Evolutionary conservation across 1,140 invertebrate genomes (phyloP).

Genomic region (Aphelinus atriplicis): DNA sequence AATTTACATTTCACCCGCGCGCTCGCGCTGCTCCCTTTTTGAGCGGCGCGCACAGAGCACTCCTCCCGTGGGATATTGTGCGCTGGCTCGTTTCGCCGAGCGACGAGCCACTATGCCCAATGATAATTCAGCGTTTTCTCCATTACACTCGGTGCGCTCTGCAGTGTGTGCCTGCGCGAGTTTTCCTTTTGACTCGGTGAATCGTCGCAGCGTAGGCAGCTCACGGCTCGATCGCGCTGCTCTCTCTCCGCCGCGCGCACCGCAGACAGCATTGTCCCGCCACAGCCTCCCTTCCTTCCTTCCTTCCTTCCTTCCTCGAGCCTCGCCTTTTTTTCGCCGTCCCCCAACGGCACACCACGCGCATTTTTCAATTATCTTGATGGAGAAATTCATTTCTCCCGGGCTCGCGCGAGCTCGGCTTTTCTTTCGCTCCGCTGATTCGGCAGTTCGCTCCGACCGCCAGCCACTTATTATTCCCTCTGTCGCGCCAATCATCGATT

Average conservation of each 20-base stretch:
- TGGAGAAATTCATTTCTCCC: conserved; percentile 21
- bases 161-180: neutral
- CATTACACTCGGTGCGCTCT: conserved; percentile 4
- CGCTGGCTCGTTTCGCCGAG: neutral
- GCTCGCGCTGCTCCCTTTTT: too few species aligned
- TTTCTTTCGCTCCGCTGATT: neutral
- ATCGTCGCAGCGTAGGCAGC: neutral
- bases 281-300: too few species aligned
- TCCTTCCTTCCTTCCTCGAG: neutral
- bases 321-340: neutral
- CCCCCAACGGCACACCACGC: too few species aligned
- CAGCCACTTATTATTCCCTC: too few species aligned
- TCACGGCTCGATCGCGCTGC: neutral
- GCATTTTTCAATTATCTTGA: conserved; percentile 36
- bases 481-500: too few species aligned
- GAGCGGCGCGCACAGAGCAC: too few species aligned
- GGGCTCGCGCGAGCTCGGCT: neutral
- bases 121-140: conserved; percentile 35
- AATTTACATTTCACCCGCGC: conserved; percentile 19
- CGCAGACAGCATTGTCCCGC: conserved; percentile 27
- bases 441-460: too few species aligned
- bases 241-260: neutral
- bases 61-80: too few species aligned
- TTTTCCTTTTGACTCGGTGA: neutral
- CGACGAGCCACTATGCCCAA: conserved; percentile 22